Evolutionary conservation across 2,113 vertebrate genomes (phyloP).

Genomic region (Phalacrocorax brasilianus): DNA sequence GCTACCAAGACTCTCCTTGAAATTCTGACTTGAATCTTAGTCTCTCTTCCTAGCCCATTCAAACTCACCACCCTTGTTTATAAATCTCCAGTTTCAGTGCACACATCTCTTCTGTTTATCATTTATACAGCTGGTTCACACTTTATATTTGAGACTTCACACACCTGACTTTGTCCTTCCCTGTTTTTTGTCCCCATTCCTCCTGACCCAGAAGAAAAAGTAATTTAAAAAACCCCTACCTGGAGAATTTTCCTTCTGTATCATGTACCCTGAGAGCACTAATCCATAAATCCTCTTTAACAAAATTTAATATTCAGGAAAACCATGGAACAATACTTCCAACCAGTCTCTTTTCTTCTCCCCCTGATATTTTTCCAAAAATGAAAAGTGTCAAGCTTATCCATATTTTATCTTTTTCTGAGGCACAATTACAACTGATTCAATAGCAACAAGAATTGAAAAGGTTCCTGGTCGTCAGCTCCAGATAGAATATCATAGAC

Average conservation of each 20-base stretch:
- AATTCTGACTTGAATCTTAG: neutral
- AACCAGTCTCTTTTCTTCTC: neutral
- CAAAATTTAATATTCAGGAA: neutral
- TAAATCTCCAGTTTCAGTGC: too few relatives aligned
- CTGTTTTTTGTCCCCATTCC: neutral
- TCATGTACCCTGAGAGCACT: accelerated
- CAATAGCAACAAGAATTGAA: neutral
- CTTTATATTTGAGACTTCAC: neutral
- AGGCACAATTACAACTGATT: neutral
- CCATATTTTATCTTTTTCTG: too few relatives aligned
- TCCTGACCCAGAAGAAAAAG: neutral
- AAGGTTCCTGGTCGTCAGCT: neutral
- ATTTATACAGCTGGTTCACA: neutral
- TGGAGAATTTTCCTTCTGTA: neutral
- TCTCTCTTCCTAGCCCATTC: neutral
- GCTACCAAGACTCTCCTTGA: neutral
- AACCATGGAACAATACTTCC: neutral
- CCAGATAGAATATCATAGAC: neutral
- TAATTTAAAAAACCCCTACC: neutral
- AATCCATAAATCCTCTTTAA: neutral
- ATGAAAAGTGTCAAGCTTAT: neutral
- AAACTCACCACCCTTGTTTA: neutral
- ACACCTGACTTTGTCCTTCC: neutral
- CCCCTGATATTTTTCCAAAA: neutral
- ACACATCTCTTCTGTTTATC: neutral